A percentile compares a stretch with the other conserved stretches of the same genome.
These are phyloP conservation scores for Clarias macrocephalus DNA, from an alignment of 2,113 vertebrate species.

Conservation along the genomic window DNA sequence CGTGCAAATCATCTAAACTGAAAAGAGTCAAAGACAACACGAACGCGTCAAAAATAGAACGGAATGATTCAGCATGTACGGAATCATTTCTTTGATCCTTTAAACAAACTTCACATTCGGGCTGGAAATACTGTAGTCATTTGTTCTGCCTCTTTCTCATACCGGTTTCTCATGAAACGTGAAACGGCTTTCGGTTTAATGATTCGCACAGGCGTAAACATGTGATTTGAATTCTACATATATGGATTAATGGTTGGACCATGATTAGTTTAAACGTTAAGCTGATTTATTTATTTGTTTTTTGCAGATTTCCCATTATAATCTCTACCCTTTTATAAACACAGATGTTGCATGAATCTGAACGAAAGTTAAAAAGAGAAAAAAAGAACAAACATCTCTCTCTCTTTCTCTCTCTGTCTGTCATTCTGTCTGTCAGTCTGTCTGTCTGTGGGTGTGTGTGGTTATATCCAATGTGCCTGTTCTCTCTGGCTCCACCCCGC, in stretches of 20 bases:
- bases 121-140: background rate
- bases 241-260: background rate
- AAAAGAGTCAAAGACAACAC: background rate
- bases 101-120: background rate
- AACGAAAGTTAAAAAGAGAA: background rate
- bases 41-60: background rate
- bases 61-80: background rate
- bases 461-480: background rate
- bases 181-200: background rate
- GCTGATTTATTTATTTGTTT: background rate
- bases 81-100: too few species aligned
- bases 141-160: background rate
- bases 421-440: background rate
- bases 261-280: background rate
- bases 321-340: background rate
- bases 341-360: background rate
- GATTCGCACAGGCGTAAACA: background rate
- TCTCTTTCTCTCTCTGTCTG: background rate
- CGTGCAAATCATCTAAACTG: background rate
- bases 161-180: background rate
- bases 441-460: background rate
- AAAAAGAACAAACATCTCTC: background rate
- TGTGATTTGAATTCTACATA: background rate
- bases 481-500: conserved; percentile 22
- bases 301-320: background rate